These are phyloP conservation scores for Caradrina kadenii DNA, from an alignment of 2,888 invertebrate species.

Conservation along the genomic window DNA sequence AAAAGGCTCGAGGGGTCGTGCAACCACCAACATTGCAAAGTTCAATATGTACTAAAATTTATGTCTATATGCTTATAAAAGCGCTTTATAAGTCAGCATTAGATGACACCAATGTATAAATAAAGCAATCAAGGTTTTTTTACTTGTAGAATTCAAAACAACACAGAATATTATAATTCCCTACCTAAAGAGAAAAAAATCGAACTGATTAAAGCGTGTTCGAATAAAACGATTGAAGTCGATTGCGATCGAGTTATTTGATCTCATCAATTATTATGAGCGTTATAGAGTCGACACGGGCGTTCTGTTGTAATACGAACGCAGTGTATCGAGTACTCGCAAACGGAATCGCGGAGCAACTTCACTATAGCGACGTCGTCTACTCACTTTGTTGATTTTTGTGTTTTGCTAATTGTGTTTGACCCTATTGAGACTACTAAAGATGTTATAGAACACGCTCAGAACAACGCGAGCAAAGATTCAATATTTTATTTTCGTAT, in stretches of 20 bases:
- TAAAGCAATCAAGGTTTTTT: neutral
- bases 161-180: neutral
- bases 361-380: slow-evolving; percentile 15
- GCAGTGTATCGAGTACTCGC: slow-evolving; percentile 32
- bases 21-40: no score
- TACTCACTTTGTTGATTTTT: slow-evolving; percentile 53
- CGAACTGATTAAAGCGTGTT: neutral
- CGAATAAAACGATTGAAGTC: slow-evolving; percentile 6
- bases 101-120: no score
- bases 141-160: neutral
- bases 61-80: no score
- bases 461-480: no score
- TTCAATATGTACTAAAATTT: no score
- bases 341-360: slow-evolving; percentile 35
- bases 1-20: no score
- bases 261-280: slow-evolving; percentile 44
- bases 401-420: slow-evolving; percentile 30
- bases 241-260: slow-evolving; percentile 34
- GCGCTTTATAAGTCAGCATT: no score
- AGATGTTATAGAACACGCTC: no score
- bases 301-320: slow-evolving; percentile 37
- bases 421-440: no score
- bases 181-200: neutral
- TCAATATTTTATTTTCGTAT: no score
- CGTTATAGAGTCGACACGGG: slow-evolving; percentile 9